These are phyloP conservation scores for Chironomus riparius DNA, from an alignment of 2,888 invertebrate genomes.

Conservation along the genomic window DNA sequence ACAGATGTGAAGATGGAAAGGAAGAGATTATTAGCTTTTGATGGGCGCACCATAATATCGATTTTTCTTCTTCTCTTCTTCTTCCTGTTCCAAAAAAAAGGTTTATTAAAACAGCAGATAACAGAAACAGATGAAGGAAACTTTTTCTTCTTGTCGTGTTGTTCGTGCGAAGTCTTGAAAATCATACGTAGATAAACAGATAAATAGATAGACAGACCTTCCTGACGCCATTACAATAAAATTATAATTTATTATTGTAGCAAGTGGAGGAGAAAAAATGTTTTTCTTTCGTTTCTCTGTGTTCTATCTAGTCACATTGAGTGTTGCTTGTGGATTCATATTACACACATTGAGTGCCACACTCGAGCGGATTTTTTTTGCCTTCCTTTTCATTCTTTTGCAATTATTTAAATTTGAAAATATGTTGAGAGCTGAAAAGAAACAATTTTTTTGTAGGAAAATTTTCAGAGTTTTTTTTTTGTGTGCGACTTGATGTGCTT, in stretches of 20 bases:
- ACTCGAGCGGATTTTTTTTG: background rate
- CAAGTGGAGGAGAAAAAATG: background rate
- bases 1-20: conserved; percentile 9
- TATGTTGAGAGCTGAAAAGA: background rate
- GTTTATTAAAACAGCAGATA: conserved; percentile 23
- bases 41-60: conserved; percentile 18
- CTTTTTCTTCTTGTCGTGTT: background rate
- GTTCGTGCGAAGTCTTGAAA: background rate
- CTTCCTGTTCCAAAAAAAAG: background rate
- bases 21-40: conserved; percentile 25
- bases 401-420: background rate
- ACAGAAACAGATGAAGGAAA: background rate
- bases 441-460: background rate
- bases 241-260: background rate
- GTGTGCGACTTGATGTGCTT: background rate
- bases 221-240: conserved; percentile 20
- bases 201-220: background rate
- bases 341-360: background rate
- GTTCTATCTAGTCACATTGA: background rate
- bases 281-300: background rate
- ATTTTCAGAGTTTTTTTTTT: background rate
- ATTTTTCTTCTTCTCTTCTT: background rate
- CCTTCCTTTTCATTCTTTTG: background rate
- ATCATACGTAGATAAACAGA: background rate
- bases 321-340: background rate